Evolutionary conservation across 2,888 invertebrate genomes (phyloP), one percentile per base, ranked within the genome.

Genomic region (Parnassius mnemosyne): DNA sequence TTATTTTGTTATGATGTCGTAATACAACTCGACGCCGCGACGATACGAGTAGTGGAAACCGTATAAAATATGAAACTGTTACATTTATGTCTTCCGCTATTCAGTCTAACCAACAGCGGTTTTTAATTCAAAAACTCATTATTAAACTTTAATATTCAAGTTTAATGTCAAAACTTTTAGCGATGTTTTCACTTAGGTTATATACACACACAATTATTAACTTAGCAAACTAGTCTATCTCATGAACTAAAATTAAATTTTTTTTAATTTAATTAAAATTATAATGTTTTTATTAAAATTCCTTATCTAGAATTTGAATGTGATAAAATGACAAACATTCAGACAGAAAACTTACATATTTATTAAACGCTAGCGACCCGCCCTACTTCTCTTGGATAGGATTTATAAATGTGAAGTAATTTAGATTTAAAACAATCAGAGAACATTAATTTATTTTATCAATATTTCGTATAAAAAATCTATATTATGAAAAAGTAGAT

Each of bases 31-130:
- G 51, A 25, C 51, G 25, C 51, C 25, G 50, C 25, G 50, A 25
- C 51, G 51, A 51, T 51, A n/a, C n/a, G n/a, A n/a, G n/a, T n/a
- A 25, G 25, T 51, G 25, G 25, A 51, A 51, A 51, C 51, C 51
- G 7, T 51, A 20, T 3, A 51, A 25, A 25, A 51, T 11, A 20
- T n/a, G 13, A 25, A 3, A 51, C 25, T 51, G 20, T 10, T 51
- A 51, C 51, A 51, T 51, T 51, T 51, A 20, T 25, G 25, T 51
- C 25, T 51, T 25, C 51, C 25, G 5, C 16, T 25, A 9, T 10
- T 9, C 3, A 9, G 50, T 3, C 20, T 10, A 50, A 1, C 20
- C 7, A 34, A 7, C 13, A 50, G 50, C 10, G 9, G 10, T 10
- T 5, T 49, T 50, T 50, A 16, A 50, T 50, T 50, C 20, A 16